These are phyloP conservation scores for Archaeoteleia sp. DNA, from an alignment of 2,888 invertebrate genomes.

Conservation along the genomic window DNA sequence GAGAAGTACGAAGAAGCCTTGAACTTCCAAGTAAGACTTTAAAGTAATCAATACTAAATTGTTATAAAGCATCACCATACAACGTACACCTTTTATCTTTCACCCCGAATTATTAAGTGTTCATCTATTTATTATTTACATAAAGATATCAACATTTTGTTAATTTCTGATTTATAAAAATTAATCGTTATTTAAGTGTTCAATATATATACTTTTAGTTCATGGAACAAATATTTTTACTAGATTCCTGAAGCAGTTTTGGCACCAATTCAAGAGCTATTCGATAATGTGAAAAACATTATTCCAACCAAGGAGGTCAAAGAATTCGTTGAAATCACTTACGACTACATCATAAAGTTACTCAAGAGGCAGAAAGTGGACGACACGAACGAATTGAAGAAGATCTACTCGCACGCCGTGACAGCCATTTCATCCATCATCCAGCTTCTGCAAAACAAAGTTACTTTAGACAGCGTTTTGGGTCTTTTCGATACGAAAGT, in stretches of 20 bases:
- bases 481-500: constrained; percentile 70
- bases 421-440: constrained; percentile 78
- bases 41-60: not conserved
- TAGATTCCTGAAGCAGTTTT: constrained; percentile 77
- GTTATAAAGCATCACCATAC: too few species aligned
- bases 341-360: constrained; percentile 77
- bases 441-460: constrained; percentile 74
- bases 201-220: too few species aligned
- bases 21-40: constrained; percentile 68
- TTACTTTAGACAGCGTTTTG: constrained; percentile 70
- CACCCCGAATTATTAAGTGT: too few species aligned
- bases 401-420: constrained; percentile 78
- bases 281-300: constrained; percentile 77
- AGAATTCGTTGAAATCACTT: constrained; percentile 78
- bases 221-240: too few species aligned
- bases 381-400: constrained; percentile 80
- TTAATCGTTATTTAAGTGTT: constrained; percentile 1
- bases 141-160: too few species aligned
- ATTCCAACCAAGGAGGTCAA: constrained; percentile 81
- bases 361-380: constrained; percentile 78
- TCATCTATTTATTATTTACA: too few species aligned
- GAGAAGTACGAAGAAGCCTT: constrained; percentile 72
- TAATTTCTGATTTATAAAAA: too few species aligned
- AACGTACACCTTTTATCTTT: too few species aligned
- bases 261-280: constrained; percentile 77